These are phyloP conservation scores for Brachionus plicatilis DNA, from an alignment of 1,140 invertebrate genomes.

Conservation along the genomic window DNA sequence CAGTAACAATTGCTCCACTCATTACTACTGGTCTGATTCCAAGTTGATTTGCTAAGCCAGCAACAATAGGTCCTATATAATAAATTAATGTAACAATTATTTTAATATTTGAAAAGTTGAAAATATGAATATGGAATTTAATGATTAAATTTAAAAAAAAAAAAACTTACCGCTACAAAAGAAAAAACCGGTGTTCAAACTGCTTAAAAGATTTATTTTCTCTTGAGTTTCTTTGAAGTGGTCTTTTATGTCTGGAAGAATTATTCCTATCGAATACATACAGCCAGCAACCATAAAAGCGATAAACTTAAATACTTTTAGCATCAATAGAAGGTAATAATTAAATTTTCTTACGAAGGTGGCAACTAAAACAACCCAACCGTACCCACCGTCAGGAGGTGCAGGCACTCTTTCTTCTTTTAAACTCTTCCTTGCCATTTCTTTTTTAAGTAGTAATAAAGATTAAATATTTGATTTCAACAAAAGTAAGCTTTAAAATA, in stretches of 20 bases:
- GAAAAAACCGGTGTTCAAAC: slow-evolving; percentile 35
- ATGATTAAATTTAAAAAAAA: background rate
- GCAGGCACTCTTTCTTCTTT: slow-evolving; percentile 6
- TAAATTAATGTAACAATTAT: background rate
- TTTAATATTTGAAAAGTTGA: too few species aligned
- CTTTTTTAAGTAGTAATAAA: background rate
- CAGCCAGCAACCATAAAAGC: slow-evolving; percentile 37
- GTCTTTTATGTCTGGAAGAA: background rate
- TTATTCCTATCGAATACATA: slow-evolving; percentile 5
- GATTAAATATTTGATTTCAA: too few species aligned
- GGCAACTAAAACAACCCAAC: slow-evolving; percentile 25
- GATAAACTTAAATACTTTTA: background rate
- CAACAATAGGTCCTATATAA: slow-evolving; percentile 74
- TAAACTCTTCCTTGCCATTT: background rate
- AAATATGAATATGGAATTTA: too few species aligned
- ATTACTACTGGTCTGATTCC: slow-evolving; percentile 84
- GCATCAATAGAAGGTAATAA: background rate
- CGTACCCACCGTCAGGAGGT: slow-evolving; percentile 33
- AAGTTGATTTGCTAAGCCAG: slow-evolving; percentile 73
- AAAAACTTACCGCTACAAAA: slow-evolving; percentile 8
- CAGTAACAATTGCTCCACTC: slow-evolving; percentile 70
- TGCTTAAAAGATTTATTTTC: background rate
- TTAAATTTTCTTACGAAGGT: background rate
- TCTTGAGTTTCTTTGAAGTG: background rate
- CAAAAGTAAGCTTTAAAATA: too few species aligned